These are phyloP conservation scores for Tetragonula carbonaria DNA, from an alignment of 2,888 invertebrate species.

Conservation along the genomic window DNA sequence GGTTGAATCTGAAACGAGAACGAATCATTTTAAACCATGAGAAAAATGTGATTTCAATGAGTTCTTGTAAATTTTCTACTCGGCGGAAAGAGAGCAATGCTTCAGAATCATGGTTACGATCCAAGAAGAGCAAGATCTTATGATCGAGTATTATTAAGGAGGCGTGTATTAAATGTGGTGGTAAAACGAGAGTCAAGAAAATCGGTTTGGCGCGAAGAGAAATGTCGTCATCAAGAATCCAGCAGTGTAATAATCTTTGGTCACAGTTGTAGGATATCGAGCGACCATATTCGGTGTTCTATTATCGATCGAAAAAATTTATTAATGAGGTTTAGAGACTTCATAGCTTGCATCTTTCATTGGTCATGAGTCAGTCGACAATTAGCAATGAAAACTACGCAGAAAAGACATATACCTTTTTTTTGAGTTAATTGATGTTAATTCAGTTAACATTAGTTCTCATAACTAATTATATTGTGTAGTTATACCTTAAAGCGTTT, in stretches of 20 bases:
- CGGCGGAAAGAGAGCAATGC: not conserved
- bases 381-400: not conserved
- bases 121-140: slow-evolving; percentile 22
- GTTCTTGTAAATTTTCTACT: slow-evolving; percentile 22
- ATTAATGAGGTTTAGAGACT: slow-evolving; percentile 10
- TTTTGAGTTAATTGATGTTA: too few relatives aligned
- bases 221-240: slow-evolving; percentile 59
- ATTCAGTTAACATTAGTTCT: too few relatives aligned
- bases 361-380: not conserved
- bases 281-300: slow-evolving; percentile 21
- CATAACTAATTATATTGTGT: too few relatives aligned
- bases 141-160: slow-evolving; percentile 53
- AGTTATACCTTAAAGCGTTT: too few relatives aligned
- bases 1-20: slow-evolving; percentile 11
- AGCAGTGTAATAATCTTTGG: slow-evolving; percentile 56
- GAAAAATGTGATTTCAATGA: slow-evolving; percentile 25
- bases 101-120: not conserved
- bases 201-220: slow-evolving; percentile 42
- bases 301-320: slow-evolving; percentile 37
- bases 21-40: slow-evolving; percentile 6
- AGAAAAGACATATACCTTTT: not conserved
- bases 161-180: slow-evolving; percentile 51
- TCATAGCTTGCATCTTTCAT: not conserved
- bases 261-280: slow-evolving; percentile 41
- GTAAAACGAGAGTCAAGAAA: not conserved